Percentiles rank a stretch among this genome's conserved stretches.
These are phyloP conservation scores for Trichonephila inaurata DNA, from an alignment of 1,140 invertebrate genomes.

Conservation along the genomic window DNA sequence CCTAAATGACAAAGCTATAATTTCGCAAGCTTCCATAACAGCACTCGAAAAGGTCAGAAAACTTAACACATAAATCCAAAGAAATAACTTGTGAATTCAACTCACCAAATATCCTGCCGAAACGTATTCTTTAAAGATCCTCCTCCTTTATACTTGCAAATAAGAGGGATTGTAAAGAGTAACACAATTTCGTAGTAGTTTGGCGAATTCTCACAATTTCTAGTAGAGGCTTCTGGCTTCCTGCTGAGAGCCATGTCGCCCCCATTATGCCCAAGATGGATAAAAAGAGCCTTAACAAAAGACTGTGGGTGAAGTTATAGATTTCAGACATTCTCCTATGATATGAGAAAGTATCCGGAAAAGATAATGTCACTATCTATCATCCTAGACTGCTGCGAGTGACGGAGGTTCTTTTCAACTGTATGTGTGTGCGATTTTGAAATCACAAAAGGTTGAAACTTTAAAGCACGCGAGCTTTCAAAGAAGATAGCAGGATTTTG, in stretches of 20 bases:
- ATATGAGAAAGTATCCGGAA: conserved; percentile 31
- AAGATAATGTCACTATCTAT: conserved; percentile 58
- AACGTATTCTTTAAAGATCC: neutral
- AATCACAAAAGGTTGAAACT: conserved; percentile 23
- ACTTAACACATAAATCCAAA: neutral
- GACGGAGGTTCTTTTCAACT: conserved; percentile 9
- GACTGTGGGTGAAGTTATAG: conserved; percentile 8
- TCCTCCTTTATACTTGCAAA: conserved; percentile 19
- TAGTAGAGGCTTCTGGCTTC: neutral
- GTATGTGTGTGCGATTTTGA: neutral
- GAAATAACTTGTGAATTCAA: neutral
- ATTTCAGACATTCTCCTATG: conserved; percentile 18
- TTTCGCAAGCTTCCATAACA: neutral
- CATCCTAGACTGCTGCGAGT: neutral
- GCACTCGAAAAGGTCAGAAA: neutral
- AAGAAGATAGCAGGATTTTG: neutral
- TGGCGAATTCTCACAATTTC: neutral
- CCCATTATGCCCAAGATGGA: neutral
- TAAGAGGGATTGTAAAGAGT: neutral
- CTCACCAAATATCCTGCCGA: neutral
- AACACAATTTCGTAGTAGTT: conserved; percentile 1
- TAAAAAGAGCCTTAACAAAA: conserved; percentile 38
- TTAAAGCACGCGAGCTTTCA: neutral
- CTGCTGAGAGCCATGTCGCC: neutral
- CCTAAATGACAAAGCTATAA: neutral